Base-by-base conservation (phyloP, 2,113 vertebrate genomes). In the Pelusios castaneus region DNA sequence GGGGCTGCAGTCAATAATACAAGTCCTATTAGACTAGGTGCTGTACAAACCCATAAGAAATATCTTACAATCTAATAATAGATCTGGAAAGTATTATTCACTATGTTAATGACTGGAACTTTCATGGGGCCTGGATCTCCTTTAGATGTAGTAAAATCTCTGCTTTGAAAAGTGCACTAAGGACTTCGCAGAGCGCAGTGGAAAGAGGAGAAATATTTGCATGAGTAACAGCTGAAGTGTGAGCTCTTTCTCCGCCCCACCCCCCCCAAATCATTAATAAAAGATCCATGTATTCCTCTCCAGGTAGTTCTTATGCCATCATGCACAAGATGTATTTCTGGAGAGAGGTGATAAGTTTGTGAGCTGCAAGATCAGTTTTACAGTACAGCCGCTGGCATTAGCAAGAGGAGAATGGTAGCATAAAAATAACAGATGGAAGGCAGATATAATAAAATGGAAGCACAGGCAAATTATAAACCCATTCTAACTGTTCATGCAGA, bases 371-470 rank as follows among this genome's bases (percentile, higher is more conserved):
- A 77, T 73, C 1, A 9, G 82, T 91, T 96, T 92, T 94, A 73
- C 85, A 91, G 93, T 24, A 22, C 54, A 84, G 92, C 92, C 43
- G 12, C 78, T 70, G 95, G 94, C 89, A n/a, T 82, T 47, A 85
- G 91, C 0, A 45, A 91, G 79, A 92, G 51, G 80, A 95, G 94
- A 93, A 94, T 49, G 58, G 92, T 45, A 95, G 91, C 90, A 63
- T 25, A 87, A 94, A 96, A 95, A 93, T 92, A 96, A 94, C 96
- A 96, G 95, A 96, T 96, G 94, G 95, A 76, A 95, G 88, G 88
- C 73, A 95, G 93, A 91, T 84, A 91, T 24, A 83, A 84, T 86
- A 92, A 96, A 96, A 94, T 63, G 80, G 94, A 91, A 95, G 89
- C 82, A 60, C 58, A 58, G 78, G 89, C 93, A 91, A 96, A 97